These are phyloP conservation scores for Drosophila flavopinicola DNA, from an alignment of 2,888 invertebrate species.

Conservation along the genomic window DNA sequence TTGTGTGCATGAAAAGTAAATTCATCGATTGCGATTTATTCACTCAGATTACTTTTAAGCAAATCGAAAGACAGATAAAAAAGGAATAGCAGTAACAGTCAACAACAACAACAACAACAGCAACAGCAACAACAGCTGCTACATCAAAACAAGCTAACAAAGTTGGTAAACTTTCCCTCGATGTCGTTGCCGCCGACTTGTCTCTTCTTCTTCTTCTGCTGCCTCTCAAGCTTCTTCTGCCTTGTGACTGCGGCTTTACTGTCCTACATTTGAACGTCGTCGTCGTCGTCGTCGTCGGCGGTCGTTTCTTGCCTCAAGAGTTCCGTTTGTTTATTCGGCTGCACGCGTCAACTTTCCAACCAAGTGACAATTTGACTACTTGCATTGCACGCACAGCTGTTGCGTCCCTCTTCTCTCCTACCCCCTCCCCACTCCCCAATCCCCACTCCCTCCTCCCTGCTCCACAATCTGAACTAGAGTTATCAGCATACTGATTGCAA, in stretches of 20 bases:
- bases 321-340: constrained; percentile 58
- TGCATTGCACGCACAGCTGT: constrained; percentile 40
- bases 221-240: constrained; percentile 14
- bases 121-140: no score
- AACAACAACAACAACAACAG: background rate
- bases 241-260: constrained; percentile 51
- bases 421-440: background rate
- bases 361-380: constrained; percentile 63
- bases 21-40: constrained; percentile 39
- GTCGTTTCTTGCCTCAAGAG: constrained; percentile 38
- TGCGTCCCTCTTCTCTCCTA: background rate
- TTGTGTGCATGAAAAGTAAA: constrained; percentile 45
- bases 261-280: constrained; percentile 62
- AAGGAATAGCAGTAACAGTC: constrained; percentile 8
- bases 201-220: constrained; percentile 6
- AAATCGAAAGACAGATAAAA: constrained; percentile 65
- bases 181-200: constrained; percentile 35
- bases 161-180: constrained; percentile 69
- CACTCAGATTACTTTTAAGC: constrained; percentile 59
- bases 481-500: constrained; percentile 20
- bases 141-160: constrained; percentile 25
- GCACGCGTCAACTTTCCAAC: constrained; percentile 62
- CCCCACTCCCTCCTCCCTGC: no score
- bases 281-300: constrained; percentile 20
- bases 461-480: background rate